Percentiles rank a stretch among this genome's conserved stretches.
phyloP scores from a whole-genome alignment of 1,140 invertebrate genomes.

The Drosophila ironensis region DNA sequence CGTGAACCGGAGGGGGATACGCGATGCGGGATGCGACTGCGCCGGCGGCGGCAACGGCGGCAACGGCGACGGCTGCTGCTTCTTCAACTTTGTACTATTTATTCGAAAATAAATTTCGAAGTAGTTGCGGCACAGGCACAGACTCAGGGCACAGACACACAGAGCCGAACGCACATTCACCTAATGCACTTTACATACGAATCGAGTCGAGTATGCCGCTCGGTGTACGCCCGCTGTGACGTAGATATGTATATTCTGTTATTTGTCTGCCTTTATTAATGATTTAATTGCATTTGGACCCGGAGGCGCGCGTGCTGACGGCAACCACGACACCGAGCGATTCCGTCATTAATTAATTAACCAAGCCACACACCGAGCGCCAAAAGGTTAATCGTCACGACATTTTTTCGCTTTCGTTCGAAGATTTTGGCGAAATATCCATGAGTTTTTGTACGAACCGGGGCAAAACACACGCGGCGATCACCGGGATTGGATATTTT shows the following conservation, averaged over 20 bases:
- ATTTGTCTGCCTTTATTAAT: constrained; percentile 76
- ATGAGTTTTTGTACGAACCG: constrained; percentile 1
- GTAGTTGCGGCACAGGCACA: constrained; percentile 58
- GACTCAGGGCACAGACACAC: constrained; percentile 21
- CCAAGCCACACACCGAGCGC: constrained; percentile 34
- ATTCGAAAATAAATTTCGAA: constrained; percentile 79
- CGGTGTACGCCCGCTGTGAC: neutral
- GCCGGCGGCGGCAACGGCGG: too few species aligned
- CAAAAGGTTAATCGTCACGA: constrained; percentile 66
- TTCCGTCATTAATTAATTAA: constrained; percentile 78
- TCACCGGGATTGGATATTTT: constrained; percentile 30
- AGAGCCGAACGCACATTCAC: constrained; percentile 40
- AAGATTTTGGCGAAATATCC: constrained; percentile 22
- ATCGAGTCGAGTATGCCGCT: neutral
- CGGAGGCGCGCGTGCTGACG: constrained; percentile 66
- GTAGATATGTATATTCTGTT: constrained; percentile 36
- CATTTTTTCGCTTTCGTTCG: constrained; percentile 22
- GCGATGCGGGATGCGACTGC: constrained; percentile 40
- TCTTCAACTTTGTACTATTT: constrained; percentile 79
- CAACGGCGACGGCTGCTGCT: constrained; percentile 53
- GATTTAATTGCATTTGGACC: constrained; percentile 76
- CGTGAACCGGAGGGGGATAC: constrained; percentile 4
- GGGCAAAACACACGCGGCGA: constrained; percentile 42
- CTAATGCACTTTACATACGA: constrained; percentile 64
- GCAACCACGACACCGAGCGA: constrained; percentile 51